Conservation (phyloP, 2,113 vertebrate genomes). For the Daboia siamensis region DNA sequence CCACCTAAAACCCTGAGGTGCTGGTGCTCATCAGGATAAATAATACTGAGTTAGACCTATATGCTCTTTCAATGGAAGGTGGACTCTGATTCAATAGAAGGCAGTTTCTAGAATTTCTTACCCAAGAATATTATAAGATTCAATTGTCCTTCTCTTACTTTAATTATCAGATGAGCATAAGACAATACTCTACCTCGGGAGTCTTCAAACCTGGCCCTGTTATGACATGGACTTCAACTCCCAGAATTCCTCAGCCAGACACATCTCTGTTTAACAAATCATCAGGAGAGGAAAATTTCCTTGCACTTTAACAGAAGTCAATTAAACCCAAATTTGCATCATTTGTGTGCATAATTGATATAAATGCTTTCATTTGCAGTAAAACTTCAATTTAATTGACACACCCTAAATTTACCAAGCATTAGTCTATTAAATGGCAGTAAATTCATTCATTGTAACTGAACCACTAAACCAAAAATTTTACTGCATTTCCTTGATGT, state of each 20-base stretch:
- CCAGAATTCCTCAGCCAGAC: no score
- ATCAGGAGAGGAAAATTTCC: background rate
- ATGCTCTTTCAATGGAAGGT: background rate
- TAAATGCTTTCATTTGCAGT: background rate
- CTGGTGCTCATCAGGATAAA: background rate
- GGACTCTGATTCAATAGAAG: no score
- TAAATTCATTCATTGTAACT: background rate
- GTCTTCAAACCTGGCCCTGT: no score
- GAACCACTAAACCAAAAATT: background rate
- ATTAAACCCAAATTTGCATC: background rate
- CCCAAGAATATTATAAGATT: background rate
- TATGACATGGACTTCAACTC: no score
- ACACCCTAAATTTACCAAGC: background rate
- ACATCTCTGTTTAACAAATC: background rate
- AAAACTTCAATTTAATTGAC: background rate
- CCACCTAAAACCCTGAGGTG: background rate
- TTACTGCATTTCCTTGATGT: background rate
- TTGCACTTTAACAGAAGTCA: background rate
- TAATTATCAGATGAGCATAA: conserved; percentile 28
- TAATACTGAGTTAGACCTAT: background rate
- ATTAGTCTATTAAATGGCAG: background rate
- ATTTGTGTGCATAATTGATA: background rate
- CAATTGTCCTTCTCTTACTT: conserved; percentile 30
- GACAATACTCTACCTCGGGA: background rate
- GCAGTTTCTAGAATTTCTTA: background rate